Percentiles rank a stretch among this genome's conserved stretches.
phyloP scores from a whole-genome alignment of 1,140 invertebrate species.

The Idris sp. region DNA sequence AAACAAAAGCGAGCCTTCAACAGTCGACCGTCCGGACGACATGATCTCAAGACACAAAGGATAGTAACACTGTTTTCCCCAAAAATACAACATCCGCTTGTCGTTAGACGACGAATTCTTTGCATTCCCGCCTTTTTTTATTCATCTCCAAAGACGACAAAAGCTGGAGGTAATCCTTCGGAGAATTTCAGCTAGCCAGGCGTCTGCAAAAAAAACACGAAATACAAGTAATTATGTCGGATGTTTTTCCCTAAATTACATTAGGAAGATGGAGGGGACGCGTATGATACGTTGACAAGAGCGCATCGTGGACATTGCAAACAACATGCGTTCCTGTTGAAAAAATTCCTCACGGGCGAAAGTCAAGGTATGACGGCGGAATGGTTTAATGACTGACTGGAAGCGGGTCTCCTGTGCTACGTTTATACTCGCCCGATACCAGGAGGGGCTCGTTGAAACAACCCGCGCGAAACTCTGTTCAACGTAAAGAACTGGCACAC shows the following conservation, averaged over 20 bases:
- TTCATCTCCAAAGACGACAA: too few relatives aligned
- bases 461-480: conserved; percentile 77
- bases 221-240: too few relatives aligned
- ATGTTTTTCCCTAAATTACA: conserved; percentile 76
- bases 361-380: conserved; percentile 75
- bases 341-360: conserved; percentile 79
- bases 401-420: conserved; percentile 2
- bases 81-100: conserved; percentile 66
- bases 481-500: conserved; percentile 37
- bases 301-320: conserved; percentile 66
- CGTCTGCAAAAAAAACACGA: too few relatives aligned
- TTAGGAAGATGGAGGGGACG: conserved; percentile 22
- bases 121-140: too few relatives aligned
- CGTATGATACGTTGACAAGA: conserved; percentile 60
- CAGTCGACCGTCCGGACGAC: background rate
- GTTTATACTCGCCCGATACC: conserved; percentile 68
- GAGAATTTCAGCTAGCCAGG: too few relatives aligned
- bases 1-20: too few relatives aligned
- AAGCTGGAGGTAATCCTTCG: too few relatives aligned
- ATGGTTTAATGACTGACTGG: conserved; percentile 63
- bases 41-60: conserved; percentile 48
- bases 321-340: conserved; percentile 77
- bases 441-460: conserved; percentile 77
- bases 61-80: conserved; percentile 78
- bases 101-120: too few relatives aligned